These are phyloP conservation scores for Gonocerus acuteangulatus DNA, from an alignment of 2,888 invertebrate species.

Conservation along the genomic window DNA sequence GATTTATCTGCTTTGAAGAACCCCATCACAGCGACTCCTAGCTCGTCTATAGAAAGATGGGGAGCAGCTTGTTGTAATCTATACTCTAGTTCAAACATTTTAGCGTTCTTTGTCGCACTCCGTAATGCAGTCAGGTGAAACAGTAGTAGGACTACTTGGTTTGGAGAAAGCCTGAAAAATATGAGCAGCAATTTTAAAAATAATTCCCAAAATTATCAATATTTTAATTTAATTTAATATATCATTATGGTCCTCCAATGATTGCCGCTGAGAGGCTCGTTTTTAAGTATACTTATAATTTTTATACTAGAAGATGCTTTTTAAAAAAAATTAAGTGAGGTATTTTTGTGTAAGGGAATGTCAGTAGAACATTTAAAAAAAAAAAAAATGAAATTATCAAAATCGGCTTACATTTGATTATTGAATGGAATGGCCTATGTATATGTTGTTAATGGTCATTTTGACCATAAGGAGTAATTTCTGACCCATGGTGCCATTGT, in stretches of 20 bases:
- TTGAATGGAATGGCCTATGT: too few relatives aligned
- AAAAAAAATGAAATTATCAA: neutral
- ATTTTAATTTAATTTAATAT: neutral
- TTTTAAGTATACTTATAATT: neutral
- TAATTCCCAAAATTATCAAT: neutral
- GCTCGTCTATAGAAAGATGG: conserved; percentile 55
- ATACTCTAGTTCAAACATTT: conserved; percentile 60
- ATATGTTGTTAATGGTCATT: too few relatives aligned
- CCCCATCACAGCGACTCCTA: conserved; percentile 64
- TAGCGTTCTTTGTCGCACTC: conserved; percentile 45
- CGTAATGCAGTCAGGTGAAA: conserved; percentile 58
- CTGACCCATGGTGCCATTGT: too few relatives aligned
- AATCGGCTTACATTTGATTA: neutral
- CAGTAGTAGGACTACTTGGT: conserved; percentile 58
- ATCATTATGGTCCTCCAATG: neutral
- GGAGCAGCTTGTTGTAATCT: conserved; percentile 49
- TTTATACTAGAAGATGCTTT: too few relatives aligned
- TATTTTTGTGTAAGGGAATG: too few relatives aligned
- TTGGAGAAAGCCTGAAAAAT: conserved; percentile 47
- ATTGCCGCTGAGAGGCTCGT: neutral
- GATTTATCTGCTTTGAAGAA: conserved; percentile 68
- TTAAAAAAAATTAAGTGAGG: too few relatives aligned
- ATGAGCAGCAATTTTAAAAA: neutral
- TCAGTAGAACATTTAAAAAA: too few relatives aligned
- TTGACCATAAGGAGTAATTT: too few relatives aligned